phyloP scores from a whole-genome alignment of 2,888 invertebrate genomes.

The Polydrusus cervinus region DNA sequence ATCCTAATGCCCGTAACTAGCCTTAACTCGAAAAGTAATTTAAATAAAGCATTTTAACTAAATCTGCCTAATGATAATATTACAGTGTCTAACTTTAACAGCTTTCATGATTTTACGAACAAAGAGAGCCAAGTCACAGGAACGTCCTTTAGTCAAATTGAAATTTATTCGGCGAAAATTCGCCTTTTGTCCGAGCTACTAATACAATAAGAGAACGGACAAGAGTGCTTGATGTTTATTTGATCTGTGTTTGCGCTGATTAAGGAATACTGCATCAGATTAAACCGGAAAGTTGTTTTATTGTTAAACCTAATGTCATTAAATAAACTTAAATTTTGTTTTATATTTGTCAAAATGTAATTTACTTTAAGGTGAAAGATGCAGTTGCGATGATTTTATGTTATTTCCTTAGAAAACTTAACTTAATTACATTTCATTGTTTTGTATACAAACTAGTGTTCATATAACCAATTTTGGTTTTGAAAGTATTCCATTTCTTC shows the following conservation, averaged over 20 bases:
- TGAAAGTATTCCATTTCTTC: no score
- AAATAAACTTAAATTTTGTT: no score
- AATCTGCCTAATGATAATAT: background rate
- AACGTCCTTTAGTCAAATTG: slow-evolving; percentile 4
- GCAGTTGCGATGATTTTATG: no score
- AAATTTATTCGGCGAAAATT: slow-evolving; percentile 7
- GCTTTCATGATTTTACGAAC: background rate
- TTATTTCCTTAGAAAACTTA: no score
- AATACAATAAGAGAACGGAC: background rate
- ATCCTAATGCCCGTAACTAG: no score
- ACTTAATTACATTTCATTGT: no score
- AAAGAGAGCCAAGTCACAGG: background rate
- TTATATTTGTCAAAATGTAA: no score
- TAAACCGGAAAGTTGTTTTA: background rate
- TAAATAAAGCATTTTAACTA: background rate
- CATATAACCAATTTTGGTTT: no score
- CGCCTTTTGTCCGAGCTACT: background rate
- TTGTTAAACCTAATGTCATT: background rate
- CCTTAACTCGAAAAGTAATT: background rate
- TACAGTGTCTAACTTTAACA: background rate
- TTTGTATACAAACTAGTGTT: no score
- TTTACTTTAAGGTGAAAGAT: no score
- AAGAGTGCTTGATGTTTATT: slow-evolving; percentile 1
- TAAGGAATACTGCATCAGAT: slow-evolving; percentile 6
- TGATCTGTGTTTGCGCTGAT: background rate